Evolutionary conservation across 2,888 invertebrate species (phyloP).

Genomic region (Teleiodes luculella): DNA sequence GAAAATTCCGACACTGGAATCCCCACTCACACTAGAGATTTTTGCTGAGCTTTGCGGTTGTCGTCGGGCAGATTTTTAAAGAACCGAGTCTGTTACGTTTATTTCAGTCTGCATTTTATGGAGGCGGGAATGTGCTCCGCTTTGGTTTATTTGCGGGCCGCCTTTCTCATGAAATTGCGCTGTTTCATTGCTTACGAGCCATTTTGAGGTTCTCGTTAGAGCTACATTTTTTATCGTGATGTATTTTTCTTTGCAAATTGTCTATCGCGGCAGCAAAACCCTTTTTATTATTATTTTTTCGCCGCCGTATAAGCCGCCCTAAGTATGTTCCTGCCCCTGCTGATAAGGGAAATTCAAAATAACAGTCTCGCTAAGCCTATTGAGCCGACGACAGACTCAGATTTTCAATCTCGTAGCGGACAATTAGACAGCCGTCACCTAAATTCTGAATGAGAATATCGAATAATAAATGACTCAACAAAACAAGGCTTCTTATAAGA

Average conservation of each 20-base stretch:
- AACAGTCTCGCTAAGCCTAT: constrained; percentile 25
- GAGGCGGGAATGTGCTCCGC: constrained; percentile 71
- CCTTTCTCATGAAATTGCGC: constrained; percentile 74
- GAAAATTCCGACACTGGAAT: constrained; percentile 74
- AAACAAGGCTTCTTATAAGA: constrained; percentile 45
- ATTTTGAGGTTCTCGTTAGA: constrained; percentile 70
- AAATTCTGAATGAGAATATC: constrained; percentile 42
- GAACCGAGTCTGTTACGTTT: constrained; percentile 69
- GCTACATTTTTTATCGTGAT: constrained; percentile 65
- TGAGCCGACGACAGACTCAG: constrained; percentile 21
- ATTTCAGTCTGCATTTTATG: constrained; percentile 73
- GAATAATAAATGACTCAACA: constrained; percentile 52
- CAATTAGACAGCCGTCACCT: constrained; percentile 38
- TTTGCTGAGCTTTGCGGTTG: constrained; percentile 71
- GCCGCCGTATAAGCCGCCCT: constrained; percentile 22
- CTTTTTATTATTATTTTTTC: constrained; percentile 44
- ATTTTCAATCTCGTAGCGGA: constrained; percentile 27
- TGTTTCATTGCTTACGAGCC: constrained; percentile 74
- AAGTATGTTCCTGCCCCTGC: constrained; percentile 26
- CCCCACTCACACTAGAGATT: constrained; percentile 70
- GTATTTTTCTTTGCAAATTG: constrained; percentile 61
- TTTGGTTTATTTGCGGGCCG: constrained; percentile 73
- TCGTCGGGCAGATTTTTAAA: constrained; percentile 67
- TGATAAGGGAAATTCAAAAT: constrained; percentile 23
- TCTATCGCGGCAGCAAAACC: constrained; percentile 38